Evolutionary conservation across 2,113 vertebrate genomes (phyloP), one percentile per base, ranked within the genome.

Genomic region (Gorsachius goisagi): DNA sequence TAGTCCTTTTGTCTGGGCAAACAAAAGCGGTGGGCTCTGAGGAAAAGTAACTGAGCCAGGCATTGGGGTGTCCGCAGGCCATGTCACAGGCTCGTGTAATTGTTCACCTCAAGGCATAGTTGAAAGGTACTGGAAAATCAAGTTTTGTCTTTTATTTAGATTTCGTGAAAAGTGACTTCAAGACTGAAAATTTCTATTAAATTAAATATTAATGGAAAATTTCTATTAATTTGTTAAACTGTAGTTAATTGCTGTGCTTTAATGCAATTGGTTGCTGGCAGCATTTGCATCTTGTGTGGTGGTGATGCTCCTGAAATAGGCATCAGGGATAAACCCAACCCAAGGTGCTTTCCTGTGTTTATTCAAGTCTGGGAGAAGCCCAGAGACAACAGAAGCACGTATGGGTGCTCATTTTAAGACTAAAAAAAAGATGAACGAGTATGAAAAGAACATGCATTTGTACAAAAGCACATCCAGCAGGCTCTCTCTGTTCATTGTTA

Each of bases 31-130:
- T 5, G 20, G 55, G 21, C 23, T 71, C 23, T 49, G 67, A n/a
- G 24, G 21, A 44, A 15, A 19, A 39, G 10, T 2, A 17, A 45
- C 8, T 2, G 35, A 28, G 26, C 50, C 18, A 77, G 60, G 41
- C 16, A 3, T 58, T 0, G 1, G 35, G 20, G 26, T 15, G n/a
- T 26, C 60, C 2, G 0, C 11, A 23, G 80, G 45, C 21, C 14
- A 0, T 5, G 28, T 17, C 19, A 1, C 10, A 24, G 13, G 24
- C 53, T 68, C 26, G 2, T 12, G 19, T 15, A 12, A 9, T 20
- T 60, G 45, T 55, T 81, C 45, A 12, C 24, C 19, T 52, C 11
- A 15, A 68, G 33, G 18, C 35, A 7, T 2, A 39, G 35, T 11
- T 78, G 55, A 53, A 53, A 49, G 47, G 16, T 15, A 21, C 15